phyloP scores from a whole-genome alignment of 1,140 invertebrate genomes.

The Bombus consobrinus region DNA sequence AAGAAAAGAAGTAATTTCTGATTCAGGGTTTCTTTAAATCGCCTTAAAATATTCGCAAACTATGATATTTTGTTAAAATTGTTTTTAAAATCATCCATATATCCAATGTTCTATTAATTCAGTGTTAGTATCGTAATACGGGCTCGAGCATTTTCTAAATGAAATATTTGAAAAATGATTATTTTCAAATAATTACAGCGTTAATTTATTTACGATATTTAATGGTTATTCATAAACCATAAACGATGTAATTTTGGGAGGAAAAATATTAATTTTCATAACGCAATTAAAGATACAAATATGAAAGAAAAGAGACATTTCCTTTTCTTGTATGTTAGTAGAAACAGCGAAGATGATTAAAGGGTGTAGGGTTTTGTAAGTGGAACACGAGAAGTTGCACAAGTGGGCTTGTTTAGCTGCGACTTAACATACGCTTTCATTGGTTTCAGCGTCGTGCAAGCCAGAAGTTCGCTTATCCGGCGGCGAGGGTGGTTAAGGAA shows the following conservation, averaged over 20 bases:
- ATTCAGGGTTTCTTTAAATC: background rate
- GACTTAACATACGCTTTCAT: constrained; percentile 65
- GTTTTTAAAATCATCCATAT: too few species aligned
- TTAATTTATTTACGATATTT: too few species aligned
- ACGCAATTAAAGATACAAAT: too few species aligned
- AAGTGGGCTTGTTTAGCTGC: constrained; percentile 56
- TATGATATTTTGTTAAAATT: background rate
- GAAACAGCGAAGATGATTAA: background rate
- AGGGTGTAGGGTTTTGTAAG: constrained; percentile 11
- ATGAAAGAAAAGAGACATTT: background rate
- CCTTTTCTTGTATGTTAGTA: too few species aligned
- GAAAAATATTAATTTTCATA: background rate
- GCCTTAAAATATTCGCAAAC: background rate
- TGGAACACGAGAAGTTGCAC: constrained; percentile 19
- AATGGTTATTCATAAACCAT: too few species aligned
- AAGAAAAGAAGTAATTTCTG: background rate
- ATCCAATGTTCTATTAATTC: too few species aligned
- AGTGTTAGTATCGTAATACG: too few species aligned
- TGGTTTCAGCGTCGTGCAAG: constrained; percentile 42
- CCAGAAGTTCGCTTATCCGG: constrained; percentile 62
- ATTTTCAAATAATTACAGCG: too few species aligned
- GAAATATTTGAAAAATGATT: too few species aligned
- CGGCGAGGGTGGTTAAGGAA: constrained; percentile 59
- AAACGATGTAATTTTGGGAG: background rate
- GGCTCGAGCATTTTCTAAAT: too few species aligned